These are phyloP conservation scores for Lepidurus apus DNA, from an alignment of 1,140 invertebrate genomes.

Conservation along the genomic window DNA sequence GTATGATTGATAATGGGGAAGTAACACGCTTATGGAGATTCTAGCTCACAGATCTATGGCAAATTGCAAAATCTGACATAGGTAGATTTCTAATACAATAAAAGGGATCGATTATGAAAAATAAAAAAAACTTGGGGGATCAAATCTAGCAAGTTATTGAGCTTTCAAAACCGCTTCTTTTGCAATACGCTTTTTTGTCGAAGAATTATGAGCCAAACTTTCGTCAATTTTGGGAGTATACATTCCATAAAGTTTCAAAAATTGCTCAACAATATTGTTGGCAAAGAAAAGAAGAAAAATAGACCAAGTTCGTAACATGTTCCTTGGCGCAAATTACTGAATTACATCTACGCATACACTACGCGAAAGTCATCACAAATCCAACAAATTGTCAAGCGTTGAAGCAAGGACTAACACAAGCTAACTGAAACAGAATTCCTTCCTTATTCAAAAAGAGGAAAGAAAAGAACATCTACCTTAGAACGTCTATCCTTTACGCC, in stretches of 20 bases:
- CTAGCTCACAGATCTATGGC: conserved; percentile 21
- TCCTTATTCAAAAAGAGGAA: background rate
- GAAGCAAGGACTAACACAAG: background rate
- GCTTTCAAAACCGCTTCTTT: conserved; percentile 7
- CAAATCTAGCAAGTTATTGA: background rate
- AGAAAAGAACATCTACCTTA: background rate
- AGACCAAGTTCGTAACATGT: background rate
- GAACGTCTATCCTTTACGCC: background rate
- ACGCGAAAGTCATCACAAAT: background rate
- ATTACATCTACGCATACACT: background rate
- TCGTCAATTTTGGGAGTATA: background rate
- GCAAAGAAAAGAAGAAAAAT: background rate
- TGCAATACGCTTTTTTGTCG: background rate
- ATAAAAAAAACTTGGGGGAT: background rate
- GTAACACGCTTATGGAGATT: background rate
- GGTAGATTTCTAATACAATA: conserved; percentile 9
- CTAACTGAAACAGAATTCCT: background rate
- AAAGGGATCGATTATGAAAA: background rate
- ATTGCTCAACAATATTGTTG: background rate
- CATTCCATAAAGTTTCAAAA: background rate
- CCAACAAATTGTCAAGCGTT: conserved; percentile 21
- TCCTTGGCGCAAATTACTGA: background rate
- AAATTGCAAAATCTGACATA: background rate
- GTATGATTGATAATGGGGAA: conserved; percentile 1
- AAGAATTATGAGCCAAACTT: conserved; percentile 8